Evolutionary conservation across 2,888 invertebrate genomes (phyloP).

Genomic region (Pachliopta kotzebuea): DNA sequence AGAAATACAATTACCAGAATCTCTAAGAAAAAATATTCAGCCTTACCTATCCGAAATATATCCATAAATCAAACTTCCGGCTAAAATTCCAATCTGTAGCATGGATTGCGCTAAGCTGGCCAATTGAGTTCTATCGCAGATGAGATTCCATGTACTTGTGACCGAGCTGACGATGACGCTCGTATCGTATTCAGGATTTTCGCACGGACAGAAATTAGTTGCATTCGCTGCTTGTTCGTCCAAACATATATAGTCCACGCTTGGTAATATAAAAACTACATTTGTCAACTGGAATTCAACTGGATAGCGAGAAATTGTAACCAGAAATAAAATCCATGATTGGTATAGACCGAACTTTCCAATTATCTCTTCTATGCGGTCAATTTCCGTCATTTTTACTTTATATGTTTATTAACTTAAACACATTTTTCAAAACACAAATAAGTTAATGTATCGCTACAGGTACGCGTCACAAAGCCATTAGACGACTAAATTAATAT

Average conservation of each 20-base stretch:
- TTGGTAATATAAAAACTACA: slow-evolving; percentile 79
- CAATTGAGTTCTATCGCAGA: slow-evolving; percentile 77
- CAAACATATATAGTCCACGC: slow-evolving; percentile 69
- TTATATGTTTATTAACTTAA: no score
- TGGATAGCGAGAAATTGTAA: slow-evolving; percentile 76
- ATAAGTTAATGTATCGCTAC: no score
- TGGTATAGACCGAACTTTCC: slow-evolving; percentile 80
- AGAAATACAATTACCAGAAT: no score
- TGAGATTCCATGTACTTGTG: slow-evolving; percentile 81
- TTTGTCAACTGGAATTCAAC: slow-evolving; percentile 79
- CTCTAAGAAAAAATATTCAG: not conserved
- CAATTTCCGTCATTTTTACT: slow-evolving; percentile 37
- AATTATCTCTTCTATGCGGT: slow-evolving; percentile 67
- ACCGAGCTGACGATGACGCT: slow-evolving; percentile 78
- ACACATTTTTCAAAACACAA: no score
- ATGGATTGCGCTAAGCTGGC: slow-evolving; percentile 79
- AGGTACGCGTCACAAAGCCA: no score
- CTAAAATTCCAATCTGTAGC: slow-evolving; percentile 78
- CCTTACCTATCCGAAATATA: slow-evolving; percentile 71
- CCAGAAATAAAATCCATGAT: slow-evolving; percentile 68
- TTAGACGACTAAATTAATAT: no score
- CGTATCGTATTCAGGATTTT: slow-evolving; percentile 74
- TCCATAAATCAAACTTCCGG: slow-evolving; percentile 78
- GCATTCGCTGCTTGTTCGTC: slow-evolving; percentile 53
- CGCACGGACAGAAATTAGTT: slow-evolving; percentile 66